Conservation (phyloP, 2,797 vertebrate species). For the Pyrocephalus nanus region DNA sequence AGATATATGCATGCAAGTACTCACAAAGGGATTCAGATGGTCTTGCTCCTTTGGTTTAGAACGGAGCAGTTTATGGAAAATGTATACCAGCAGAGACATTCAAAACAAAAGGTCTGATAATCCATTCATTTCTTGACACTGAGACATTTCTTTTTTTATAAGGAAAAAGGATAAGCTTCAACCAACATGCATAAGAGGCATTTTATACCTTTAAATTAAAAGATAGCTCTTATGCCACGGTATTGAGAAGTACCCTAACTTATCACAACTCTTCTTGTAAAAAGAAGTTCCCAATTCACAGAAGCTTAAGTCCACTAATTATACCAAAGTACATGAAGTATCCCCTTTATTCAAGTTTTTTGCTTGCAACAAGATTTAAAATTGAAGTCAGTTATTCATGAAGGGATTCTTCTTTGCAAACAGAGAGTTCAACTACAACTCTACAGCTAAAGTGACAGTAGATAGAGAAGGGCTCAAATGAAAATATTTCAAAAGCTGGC, state of each 20-base stretch:
- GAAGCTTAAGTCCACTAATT: background rate
- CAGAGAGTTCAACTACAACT: background rate
- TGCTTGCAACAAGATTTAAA: background rate
- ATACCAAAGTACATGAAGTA: background rate
- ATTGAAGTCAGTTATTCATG: background rate
- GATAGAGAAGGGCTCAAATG: background rate
- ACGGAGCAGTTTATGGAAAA: background rate
- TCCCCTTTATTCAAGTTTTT: background rate
- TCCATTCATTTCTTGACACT: background rate
- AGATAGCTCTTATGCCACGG: background rate
- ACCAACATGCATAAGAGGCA: background rate
- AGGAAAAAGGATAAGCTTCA: background rate
- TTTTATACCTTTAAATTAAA: background rate
- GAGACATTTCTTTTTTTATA: background rate
- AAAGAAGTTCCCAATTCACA: background rate
- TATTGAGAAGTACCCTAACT: background rate
- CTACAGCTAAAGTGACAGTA: background rate
- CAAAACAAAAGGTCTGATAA: background rate
- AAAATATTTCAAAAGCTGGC: background rate
- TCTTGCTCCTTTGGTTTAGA: background rate
- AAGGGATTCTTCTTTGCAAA: background rate
- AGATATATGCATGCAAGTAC: accelerated
- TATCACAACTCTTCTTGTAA: background rate
- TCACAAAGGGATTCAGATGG: background rate
- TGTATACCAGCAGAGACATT: background rate